Percentiles rank a stretch among this genome's conserved stretches.
Evolutionary conservation across 1,140 invertebrate species (phyloP).

Genomic region (Drosophila simulans): DNA sequence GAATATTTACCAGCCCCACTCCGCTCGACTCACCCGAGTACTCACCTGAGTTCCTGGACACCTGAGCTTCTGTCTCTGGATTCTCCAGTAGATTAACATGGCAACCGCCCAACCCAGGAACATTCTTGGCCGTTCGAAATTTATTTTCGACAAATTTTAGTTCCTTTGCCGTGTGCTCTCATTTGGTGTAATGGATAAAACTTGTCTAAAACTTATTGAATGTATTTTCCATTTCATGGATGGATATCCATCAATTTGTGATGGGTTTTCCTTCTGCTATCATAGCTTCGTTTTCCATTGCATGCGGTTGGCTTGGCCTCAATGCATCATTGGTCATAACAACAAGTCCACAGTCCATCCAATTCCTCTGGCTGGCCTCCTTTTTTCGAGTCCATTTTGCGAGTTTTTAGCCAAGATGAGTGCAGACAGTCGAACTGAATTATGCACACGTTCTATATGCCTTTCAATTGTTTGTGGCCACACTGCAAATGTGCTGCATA

Average conservation of each 20-base stretch:
- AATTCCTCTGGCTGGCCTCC: not conserved
- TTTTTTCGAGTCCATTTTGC: conserved; percentile 9
- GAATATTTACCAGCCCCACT: conserved; percentile 55
- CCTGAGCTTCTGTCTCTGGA: conserved; percentile 15
- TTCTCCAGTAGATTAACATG: conserved; percentile 56
- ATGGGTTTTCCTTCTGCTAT: conserved; percentile 13
- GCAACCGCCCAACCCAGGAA: not conserved
- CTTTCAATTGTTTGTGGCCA: conserved; percentile 19
- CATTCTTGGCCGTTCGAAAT: conserved; percentile 27
- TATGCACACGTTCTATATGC: conserved; percentile 32
- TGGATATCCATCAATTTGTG: conserved; percentile 59
- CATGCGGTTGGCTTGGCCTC: conserved; percentile 26
- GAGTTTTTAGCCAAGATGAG: conserved; percentile 10
- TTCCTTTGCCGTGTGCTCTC: conserved; percentile 34
- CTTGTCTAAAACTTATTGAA: conserved; percentile 64
- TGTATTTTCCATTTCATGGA: conserved; percentile 63
- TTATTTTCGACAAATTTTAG: conserved; percentile 48
- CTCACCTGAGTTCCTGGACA: conserved; percentile 9
- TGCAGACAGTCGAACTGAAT: conserved; percentile 36
- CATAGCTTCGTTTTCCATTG: conserved; percentile 18
- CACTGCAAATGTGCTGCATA: not conserved
- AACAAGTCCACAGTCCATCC: not conserved
- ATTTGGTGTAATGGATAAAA: conserved; percentile 70
- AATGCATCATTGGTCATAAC: conserved; percentile 18
- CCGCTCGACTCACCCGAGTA: conserved; percentile 1